Conservation (phyloP, 2,113 vertebrate species). For the Spheniscus mendiculus region DNA sequence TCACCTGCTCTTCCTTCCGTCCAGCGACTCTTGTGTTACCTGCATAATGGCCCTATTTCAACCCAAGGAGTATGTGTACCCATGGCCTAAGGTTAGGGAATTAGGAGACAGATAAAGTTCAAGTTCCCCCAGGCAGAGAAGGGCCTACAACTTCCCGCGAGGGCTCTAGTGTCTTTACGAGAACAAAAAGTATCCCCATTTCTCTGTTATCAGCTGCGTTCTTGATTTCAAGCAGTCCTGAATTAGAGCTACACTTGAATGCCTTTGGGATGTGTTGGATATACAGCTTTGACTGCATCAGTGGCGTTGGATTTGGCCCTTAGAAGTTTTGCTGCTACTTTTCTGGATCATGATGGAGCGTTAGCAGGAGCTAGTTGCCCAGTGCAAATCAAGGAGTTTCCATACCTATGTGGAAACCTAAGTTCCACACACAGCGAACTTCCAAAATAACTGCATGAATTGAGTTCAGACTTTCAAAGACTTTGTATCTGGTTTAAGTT, state of each 20-base stretch:
- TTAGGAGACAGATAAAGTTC: not conserved
- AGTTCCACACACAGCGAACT: not conserved
- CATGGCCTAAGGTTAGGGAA: not conserved
- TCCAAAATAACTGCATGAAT: not conserved
- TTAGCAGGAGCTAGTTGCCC: not conserved
- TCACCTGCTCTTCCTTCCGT: not conserved
- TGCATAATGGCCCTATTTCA: fast-evolving
- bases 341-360: not conserved
- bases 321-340: not conserved
- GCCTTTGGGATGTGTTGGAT: not conserved
- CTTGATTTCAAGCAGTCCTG: not conserved
- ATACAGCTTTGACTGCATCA: not conserved
- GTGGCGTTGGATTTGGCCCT: not conserved
- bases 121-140: not conserved
- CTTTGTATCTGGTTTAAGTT: not conserved
- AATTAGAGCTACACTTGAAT: not conserved
- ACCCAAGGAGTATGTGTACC: fast-evolving
- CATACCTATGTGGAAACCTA: fast-evolving
- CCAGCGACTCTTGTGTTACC: not conserved
- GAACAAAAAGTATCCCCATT: not conserved
- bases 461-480: not conserved
- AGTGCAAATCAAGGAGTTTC: not conserved
- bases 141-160: not conserved
- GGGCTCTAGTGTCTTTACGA: not conserved
- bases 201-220: not conserved